Percentiles rank a stretch among this genome's conserved stretches.
Conservation (phyloP, 2,113 vertebrate species). For the Hiodon alosoides region DNA sequence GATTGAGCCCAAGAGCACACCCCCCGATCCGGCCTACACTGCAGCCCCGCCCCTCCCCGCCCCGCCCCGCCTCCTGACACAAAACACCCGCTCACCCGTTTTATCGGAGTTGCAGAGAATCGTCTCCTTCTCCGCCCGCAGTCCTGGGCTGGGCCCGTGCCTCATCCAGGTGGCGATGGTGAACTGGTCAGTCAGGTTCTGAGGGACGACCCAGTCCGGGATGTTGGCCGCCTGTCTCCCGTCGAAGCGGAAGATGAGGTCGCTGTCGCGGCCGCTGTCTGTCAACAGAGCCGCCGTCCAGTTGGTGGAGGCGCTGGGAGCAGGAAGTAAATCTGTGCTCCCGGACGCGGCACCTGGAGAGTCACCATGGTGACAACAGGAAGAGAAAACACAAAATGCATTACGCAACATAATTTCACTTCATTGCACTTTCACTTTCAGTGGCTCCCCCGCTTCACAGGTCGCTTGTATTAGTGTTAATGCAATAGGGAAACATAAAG, state of each 20-base stretch:
- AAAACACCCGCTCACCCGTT: slow-evolving; percentile 70
- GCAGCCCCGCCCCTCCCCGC: not conserved
- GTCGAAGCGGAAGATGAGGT: slow-evolving; percentile 89
- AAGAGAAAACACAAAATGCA: not conserved
- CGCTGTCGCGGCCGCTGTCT: slow-evolving; percentile 74
- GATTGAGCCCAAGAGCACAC: too few relatives aligned
- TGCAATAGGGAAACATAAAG: too few relatives aligned
- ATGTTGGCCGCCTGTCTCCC: slow-evolving; percentile 91
- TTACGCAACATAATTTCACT: too few relatives aligned
- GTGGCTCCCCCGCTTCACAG: too few relatives aligned
- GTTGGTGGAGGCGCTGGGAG: slow-evolving; percentile 75
- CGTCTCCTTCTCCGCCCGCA: slow-evolving; percentile 93
- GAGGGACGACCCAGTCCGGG: slow-evolving; percentile 84
- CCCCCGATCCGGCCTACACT: too few relatives aligned
- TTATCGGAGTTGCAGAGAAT: slow-evolving; percentile 97
- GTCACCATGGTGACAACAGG: slow-evolving; percentile 28
- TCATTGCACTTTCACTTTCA: too few relatives aligned
- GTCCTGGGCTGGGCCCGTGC: slow-evolving; percentile 86
- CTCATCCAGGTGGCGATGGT: slow-evolving; percentile 96
- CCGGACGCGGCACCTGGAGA: slow-evolving; percentile 84
- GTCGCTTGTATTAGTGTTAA: too few relatives aligned
- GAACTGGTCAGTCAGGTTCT: slow-evolving; percentile 95
- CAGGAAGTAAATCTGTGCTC: slow-evolving; percentile 87
- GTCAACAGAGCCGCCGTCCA: slow-evolving; percentile 85
- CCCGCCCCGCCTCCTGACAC: not conserved